Evolutionary conservation across 1,140 invertebrate species (phyloP), one percentile per base, ranked within the genome.

Genomic region (Cotesia chilonis): DNA sequence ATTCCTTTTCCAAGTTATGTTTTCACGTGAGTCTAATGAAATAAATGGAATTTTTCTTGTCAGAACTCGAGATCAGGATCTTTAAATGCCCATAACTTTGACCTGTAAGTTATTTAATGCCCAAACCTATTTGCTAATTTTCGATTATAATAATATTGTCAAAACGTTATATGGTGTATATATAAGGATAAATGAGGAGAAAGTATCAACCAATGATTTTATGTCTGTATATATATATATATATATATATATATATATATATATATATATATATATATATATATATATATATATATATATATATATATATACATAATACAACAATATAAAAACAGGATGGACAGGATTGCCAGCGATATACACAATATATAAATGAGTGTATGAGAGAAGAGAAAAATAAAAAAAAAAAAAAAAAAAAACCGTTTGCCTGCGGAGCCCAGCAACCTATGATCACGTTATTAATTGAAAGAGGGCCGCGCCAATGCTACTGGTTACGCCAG

Each of bases 391-490:
- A 41, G 6, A 10, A 12, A 71, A 36, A 51, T n/a, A 41, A 37
- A 41, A 65, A 10, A 37, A 55, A 61, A 65, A 10, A 37, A 55
- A 61, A 51, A 61, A 28, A 70, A 20, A 14, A 14, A 14, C 14
- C 14, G 14, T 14, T 47, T 51, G 70, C 65, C 70, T 71, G 70
- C 41, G 60, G 35, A 64, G 65, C 78, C 76, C 76, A 83, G 81
- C 81, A 84, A 83, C 84, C 84, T 85, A 83, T 84, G 84, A 84
- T 84, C 83, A 83, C 83, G 82, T 85, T 83, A 85, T 85, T 85
- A 85, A 85, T 85, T 84, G 82, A 84, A 84, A 83, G 83, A 85
- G 79, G 82, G 79, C 82, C 79, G 78, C 41, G 10, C 79, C 81
- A 77, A 80, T 80, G 84, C 84, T 84, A 84, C 84, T 79, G 80